Evolutionary conservation across 2,113 vertebrate species (phyloP).

Genomic region (Panthera uncia): DNA sequence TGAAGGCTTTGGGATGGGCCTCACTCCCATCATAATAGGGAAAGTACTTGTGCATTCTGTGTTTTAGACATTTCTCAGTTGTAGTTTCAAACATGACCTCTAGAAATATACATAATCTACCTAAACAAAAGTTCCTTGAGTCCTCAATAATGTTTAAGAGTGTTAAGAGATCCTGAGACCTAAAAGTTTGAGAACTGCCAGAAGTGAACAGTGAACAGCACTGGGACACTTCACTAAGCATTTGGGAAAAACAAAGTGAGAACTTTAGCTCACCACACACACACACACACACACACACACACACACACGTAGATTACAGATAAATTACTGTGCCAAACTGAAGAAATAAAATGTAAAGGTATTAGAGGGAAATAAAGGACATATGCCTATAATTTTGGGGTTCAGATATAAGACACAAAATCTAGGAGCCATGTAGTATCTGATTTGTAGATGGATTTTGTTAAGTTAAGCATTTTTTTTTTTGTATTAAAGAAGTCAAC

Average conservation of each 20-base stretch:
- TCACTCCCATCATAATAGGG: fast-evolving
- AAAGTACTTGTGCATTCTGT: too few species aligned
- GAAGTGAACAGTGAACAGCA: neutral
- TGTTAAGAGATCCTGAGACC: neutral
- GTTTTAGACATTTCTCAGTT: neutral
- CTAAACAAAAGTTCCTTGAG: neutral
- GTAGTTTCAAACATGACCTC: neutral
- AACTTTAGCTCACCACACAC: neutral
- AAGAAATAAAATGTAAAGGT: neutral
- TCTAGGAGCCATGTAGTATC: neutral
- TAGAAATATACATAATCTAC: neutral
- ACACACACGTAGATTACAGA: neutral
- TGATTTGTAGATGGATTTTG: neutral
- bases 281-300: neutral
- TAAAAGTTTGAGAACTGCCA: neutral
- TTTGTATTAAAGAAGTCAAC: neutral
- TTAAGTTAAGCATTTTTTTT: neutral
- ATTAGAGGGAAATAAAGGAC: neutral
- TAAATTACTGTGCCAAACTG: neutral
- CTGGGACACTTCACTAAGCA: neutral
- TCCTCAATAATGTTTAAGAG: neutral
- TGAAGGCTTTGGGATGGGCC: fast-evolving
- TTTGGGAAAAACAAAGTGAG: neutral
- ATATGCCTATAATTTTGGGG: neutral
- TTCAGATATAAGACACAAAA: neutral